Conservation (phyloP, 1,140 invertebrate species). For the Ceratitis capitata region DNA sequence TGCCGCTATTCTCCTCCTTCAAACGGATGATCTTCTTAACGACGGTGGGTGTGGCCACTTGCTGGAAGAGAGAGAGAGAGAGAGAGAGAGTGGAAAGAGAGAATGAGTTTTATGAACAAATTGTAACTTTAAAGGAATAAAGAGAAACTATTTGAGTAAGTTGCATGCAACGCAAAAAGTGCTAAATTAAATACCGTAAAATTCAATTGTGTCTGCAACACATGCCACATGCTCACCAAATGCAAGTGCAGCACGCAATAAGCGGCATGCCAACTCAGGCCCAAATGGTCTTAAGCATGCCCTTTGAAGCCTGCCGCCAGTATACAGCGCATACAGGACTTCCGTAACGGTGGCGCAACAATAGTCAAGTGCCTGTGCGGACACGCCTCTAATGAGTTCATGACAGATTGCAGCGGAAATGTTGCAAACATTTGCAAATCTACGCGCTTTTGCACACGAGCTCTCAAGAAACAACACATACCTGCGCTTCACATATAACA, state of each 20-base stretch:
- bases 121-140: neutral
- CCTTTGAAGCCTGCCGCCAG: neutral
- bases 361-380: neutral
- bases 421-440: conserved; percentile 22
- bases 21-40: conserved; percentile 90
- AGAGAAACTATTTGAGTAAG: neutral
- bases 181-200: conserved; percentile 59
- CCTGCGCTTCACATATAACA: neutral
- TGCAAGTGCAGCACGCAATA: neutral
- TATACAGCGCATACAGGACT: too few species aligned
- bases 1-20: conserved; percentile 90
- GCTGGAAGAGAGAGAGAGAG: conserved; percentile 71
- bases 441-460: neutral
- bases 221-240: neutral
- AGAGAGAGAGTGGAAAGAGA: conserved; percentile 48
- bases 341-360: neutral
- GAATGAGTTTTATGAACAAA: neutral
- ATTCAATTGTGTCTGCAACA: conserved; percentile 48
- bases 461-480: neutral
- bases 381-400: conserved; percentile 3
- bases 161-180: neutral
- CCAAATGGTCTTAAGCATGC: neutral
- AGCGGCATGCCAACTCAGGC: neutral
- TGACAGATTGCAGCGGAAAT: neutral
- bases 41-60: conserved; percentile 92